Conservation (phyloP, 2,888 invertebrate genomes). For the Aphrophora alni region DNA sequence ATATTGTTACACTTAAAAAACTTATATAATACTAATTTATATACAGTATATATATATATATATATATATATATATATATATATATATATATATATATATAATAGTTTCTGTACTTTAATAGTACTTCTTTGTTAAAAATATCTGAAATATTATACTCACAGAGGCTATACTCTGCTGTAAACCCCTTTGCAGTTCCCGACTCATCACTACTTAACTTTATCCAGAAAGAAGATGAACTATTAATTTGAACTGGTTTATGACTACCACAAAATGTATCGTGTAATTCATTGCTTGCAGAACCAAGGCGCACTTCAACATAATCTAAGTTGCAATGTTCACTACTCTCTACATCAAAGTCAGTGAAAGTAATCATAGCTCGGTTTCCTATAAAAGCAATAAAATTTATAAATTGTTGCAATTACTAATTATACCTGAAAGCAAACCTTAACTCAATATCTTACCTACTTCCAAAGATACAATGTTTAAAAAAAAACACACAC, state of each 20-base stretch:
- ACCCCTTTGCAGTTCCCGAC: conserved; percentile 68
- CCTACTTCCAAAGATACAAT: too few relatives aligned
- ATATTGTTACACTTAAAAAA: too few relatives aligned
- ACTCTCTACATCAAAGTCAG: conserved; percentile 70
- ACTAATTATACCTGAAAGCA: too few relatives aligned
- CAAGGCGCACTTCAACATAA: conserved; percentile 83
- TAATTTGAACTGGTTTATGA: conserved; percentile 66
- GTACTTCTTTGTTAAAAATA: too few relatives aligned
- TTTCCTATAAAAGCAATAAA: conserved; percentile 76
- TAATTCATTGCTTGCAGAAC: conserved; percentile 66
- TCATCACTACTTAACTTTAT: conserved; percentile 76
- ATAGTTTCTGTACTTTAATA: too few relatives aligned
- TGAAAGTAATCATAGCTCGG: conserved; percentile 68
- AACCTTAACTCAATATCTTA: too few relatives aligned
- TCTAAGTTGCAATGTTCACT: conserved; percentile 77
- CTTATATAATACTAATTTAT: too few relatives aligned
- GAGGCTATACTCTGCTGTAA: conserved; percentile 74
- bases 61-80: too few relatives aligned
- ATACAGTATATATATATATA: too few relatives aligned
- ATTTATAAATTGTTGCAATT: too few relatives aligned
- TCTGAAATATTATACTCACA: conserved; percentile 60
- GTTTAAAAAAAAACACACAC: too few relatives aligned
- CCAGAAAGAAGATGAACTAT: conserved; percentile 68
- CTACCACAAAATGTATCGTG: conserved; percentile 78
- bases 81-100: too few relatives aligned